A percentile compares a stretch with the other conserved stretches of the same genome.
phyloP scores from a whole-genome alignment of 2,797 vertebrate species.

The Sphenodon punctatus region DNA sequence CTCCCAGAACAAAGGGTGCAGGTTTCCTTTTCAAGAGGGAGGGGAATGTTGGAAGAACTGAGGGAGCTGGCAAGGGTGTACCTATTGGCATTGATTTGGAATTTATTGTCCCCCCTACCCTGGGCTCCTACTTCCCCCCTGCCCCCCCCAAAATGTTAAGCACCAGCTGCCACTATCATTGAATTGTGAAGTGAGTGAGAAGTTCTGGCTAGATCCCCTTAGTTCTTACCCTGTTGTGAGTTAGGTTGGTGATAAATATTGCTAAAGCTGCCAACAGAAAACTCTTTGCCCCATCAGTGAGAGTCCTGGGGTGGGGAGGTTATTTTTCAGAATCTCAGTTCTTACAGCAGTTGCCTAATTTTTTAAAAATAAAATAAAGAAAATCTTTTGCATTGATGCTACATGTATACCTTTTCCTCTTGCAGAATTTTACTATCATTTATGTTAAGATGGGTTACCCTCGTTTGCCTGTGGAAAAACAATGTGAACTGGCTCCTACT shows the following conservation, averaged over 20 bases:
- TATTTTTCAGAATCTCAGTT: fast-evolving
- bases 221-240: neutral
- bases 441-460: conserved; percentile 99
- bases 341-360: too few species aligned
- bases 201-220: neutral
- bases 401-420: neutral
- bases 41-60: too few species aligned
- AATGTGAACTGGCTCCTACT: conserved; percentile 95
- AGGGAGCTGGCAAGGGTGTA: too few species aligned
- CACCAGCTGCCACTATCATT: too few species aligned
- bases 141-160: too few species aligned
- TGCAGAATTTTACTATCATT: conserved; percentile 98
- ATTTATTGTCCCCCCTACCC: too few species aligned
- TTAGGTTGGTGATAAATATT: too few species aligned
- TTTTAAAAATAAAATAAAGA: too few species aligned
- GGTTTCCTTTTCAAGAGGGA: too few species aligned
- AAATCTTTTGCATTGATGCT: neutral
- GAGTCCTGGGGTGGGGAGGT: neutral
- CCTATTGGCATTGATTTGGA: too few species aligned
- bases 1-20: too few species aligned
- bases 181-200: neutral
- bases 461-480: conserved; percentile 92
- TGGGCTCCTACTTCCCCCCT: too few species aligned
- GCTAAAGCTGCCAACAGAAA: neutral
- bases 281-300: neutral